These are phyloP conservation scores for Antheraea assamensis DNA, from an alignment of 2,888 invertebrate species.

Conservation along the genomic window DNA sequence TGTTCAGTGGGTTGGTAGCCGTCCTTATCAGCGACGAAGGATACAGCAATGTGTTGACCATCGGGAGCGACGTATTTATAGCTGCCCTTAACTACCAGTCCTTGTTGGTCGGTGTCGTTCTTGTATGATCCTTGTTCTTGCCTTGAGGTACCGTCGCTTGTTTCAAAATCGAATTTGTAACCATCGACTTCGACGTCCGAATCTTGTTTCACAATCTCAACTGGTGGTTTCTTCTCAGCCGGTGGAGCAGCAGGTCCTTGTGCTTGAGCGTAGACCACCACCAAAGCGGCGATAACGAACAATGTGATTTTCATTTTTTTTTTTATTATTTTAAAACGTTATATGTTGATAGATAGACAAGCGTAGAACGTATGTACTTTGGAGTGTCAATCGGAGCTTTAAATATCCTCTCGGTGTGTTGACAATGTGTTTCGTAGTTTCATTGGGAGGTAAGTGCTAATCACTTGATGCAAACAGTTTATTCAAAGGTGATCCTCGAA, in stretches of 20 bases:
- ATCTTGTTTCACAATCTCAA: constrained; percentile 83
- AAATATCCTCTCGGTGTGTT: constrained; percentile 72
- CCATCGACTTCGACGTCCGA: constrained; percentile 84
- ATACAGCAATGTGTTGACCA: constrained; percentile 84
- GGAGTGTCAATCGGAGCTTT: constrained; percentile 59
- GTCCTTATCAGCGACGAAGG: constrained; percentile 83
- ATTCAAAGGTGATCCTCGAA: constrained; percentile 73
- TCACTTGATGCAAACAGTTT: constrained; percentile 77
- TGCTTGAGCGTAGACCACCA: constrained; percentile 54
- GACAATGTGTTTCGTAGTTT: constrained; percentile 73
- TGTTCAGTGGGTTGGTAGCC: constrained; percentile 81
- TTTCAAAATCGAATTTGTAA: constrained; percentile 86
- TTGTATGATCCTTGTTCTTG: constrained; percentile 85
- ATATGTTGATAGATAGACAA: constrained; percentile 58
- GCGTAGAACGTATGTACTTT: constrained; percentile 66
- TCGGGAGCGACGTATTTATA: constrained; percentile 85
- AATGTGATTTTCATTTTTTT: constrained; percentile 71
- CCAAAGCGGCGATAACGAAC: constrained; percentile 58
- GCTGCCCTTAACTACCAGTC: constrained; percentile 83
- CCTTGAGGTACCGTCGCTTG: constrained; percentile 85
- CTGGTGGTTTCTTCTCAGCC: constrained; percentile 46
- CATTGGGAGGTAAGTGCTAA: constrained; percentile 77
- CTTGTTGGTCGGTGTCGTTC: constrained; percentile 84
- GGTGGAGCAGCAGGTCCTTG: constrained; percentile 34
- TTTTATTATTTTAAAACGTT: constrained; percentile 44